A percentile compares a stretch with the other conserved stretches of the same genome.
These are phyloP conservation scores for Anisognathus igniventris DNA, from an alignment of 2,797 vertebrate genomes.

Conservation along the genomic window DNA sequence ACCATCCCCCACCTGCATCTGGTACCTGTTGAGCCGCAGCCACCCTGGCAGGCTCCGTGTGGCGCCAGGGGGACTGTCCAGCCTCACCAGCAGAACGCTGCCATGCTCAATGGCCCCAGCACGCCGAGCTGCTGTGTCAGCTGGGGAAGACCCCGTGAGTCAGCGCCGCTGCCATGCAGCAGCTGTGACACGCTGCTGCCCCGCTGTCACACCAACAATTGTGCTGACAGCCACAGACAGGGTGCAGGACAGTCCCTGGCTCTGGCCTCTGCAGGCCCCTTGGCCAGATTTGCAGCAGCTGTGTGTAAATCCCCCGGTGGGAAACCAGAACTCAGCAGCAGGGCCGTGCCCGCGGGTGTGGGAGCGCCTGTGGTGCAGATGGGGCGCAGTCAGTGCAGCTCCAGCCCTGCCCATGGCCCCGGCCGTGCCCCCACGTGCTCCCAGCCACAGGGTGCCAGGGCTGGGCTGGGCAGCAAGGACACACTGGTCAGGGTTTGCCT, in stretches of 20 bases:
- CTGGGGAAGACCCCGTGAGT: conserved; percentile 18
- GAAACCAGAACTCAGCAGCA: not conserved
- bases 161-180: not conserved
- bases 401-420: not conserved
- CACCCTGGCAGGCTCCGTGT: not conserved
- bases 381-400: not conserved
- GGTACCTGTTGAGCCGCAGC: not conserved
- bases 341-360: not conserved
- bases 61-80: accelerated
- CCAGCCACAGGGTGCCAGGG: not conserved
- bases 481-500: not conserved
- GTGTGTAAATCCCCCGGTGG: not conserved
- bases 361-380: not conserved
- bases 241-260: not conserved
- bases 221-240: not conserved
- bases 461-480: not conserved
- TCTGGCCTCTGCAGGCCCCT: accelerated
- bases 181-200: not conserved
- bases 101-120: not conserved
- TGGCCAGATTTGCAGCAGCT: not conserved
- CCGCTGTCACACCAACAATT: not conserved
- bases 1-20: not conserved
- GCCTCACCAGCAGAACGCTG: not conserved
- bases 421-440: accelerated
- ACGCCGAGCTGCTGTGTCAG: not conserved